Evolutionary conservation across 2,113 vertebrate species (phyloP).

Genomic region (Orycteropus afer): DNA sequence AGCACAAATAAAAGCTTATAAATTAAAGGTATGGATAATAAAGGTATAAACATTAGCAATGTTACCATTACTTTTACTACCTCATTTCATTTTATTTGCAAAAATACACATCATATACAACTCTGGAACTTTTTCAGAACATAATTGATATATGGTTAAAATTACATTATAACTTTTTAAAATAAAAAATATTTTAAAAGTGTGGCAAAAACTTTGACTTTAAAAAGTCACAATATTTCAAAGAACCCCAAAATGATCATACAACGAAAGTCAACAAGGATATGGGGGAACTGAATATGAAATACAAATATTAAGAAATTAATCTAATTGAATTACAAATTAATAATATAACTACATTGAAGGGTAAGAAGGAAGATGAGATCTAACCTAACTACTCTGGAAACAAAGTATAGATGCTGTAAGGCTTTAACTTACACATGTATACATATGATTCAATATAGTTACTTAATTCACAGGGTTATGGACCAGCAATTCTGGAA

Average conservation of each 20-base stretch:
- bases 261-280: background rate
- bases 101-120: background rate
- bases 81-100: constrained; percentile 4
- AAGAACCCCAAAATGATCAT: background rate
- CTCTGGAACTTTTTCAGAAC: background rate
- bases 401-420: background rate
- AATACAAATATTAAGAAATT: background rate
- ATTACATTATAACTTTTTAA: background rate
- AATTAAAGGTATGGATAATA: background rate
- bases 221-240: background rate
- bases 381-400: background rate
- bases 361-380: background rate
- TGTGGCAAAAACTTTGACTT: background rate
- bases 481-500: background rate
- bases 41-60: background rate
- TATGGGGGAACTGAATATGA: background rate
- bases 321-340: background rate
- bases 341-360: background rate
- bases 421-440: background rate
- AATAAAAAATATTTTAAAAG: background rate
- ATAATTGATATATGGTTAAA: background rate
- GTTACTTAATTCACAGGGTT: background rate
- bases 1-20: background rate
- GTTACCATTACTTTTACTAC: background rate
- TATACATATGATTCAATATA: background rate